phyloP scores from a whole-genome alignment of 2,797 vertebrate species.

The Xenopus petersii region DNA sequence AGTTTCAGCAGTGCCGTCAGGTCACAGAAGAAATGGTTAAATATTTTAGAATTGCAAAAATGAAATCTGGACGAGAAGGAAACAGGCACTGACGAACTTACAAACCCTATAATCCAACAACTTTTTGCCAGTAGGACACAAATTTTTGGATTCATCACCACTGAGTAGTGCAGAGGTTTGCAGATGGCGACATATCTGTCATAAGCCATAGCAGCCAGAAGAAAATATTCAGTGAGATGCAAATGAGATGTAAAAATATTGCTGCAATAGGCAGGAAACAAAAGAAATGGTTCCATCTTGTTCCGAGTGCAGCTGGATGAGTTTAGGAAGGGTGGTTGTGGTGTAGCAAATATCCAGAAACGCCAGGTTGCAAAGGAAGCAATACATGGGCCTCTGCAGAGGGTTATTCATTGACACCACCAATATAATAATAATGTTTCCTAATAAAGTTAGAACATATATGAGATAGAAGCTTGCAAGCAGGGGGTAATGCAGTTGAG shows the following conservation, averaged over 20 bases:
- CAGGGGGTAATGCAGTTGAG: neutral
- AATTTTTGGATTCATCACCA: constrained; percentile 34
- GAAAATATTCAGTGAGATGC: constrained; percentile 51
- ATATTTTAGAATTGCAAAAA: constrained; percentile 33
- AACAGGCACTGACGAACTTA: constrained; percentile 46
- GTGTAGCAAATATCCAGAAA: constrained; percentile 45
- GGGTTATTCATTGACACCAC: neutral
- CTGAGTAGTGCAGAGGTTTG: constrained; percentile 41
- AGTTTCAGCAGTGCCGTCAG: constrained; percentile 44
- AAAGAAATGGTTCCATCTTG: constrained; percentile 37
- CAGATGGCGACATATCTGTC: constrained; percentile 44
- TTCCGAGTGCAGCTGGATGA: constrained; percentile 12
- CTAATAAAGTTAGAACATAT: constrained; percentile 11
- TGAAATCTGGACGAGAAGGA: constrained; percentile 37
- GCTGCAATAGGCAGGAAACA: constrained; percentile 48
- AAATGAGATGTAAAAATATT: constrained; percentile 52
- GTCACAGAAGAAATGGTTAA: constrained; percentile 55
- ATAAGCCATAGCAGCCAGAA: constrained; percentile 51
- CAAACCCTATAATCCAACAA: constrained; percentile 32
- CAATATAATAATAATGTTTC: constrained; percentile 16
- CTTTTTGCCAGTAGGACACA: constrained; percentile 40
- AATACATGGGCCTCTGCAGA: constrained; percentile 46
- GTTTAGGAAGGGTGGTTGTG: constrained; percentile 44
- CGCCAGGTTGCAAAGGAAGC: constrained; percentile 49
- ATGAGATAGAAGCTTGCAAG: neutral